Conservation (phyloP, 2,888 invertebrate species). For the Ichneumoninae sp. region DNA sequence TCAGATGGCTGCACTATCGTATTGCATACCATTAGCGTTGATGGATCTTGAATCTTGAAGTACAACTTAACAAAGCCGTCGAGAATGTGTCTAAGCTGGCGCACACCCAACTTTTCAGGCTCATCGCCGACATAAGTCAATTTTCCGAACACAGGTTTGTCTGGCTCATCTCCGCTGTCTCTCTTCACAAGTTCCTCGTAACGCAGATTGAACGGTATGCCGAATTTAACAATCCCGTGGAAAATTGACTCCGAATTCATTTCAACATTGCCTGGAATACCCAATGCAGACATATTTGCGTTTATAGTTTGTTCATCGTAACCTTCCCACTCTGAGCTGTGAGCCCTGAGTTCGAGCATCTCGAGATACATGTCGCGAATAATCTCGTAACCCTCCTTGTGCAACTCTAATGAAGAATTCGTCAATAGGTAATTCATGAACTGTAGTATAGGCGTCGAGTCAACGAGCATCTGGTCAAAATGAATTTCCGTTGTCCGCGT, state of each 20-base stretch:
- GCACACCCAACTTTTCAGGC: slow-evolving; percentile 1
- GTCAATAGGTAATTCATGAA: not conserved
- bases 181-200: not conserved
- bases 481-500: not conserved
- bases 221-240: not conserved
- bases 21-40: not conserved
- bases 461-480: not conserved
- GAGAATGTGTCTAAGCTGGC: slow-evolving; percentile 38
- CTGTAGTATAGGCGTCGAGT: not conserved
- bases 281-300: not conserved
- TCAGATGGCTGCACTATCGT: not conserved
- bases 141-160: slow-evolving; percentile 5
- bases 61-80: slow-evolving; percentile 16
- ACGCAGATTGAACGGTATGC: slow-evolving; percentile 7
- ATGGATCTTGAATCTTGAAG: slow-evolving; percentile 19
- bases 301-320: not conserved
- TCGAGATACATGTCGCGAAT: slow-evolving; percentile 26
- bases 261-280: not conserved
- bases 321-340: not conserved
- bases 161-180: not conserved
- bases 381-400: slow-evolving; percentile 13
- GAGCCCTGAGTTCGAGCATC: not conserved
- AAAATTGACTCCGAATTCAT: not conserved
- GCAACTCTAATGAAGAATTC: slow-evolving; percentile 15
- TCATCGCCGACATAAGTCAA: slow-evolving; percentile 25